phyloP scores from a whole-genome alignment of 2,113 vertebrate genomes.

The Rhinoptilus africanus region DNA sequence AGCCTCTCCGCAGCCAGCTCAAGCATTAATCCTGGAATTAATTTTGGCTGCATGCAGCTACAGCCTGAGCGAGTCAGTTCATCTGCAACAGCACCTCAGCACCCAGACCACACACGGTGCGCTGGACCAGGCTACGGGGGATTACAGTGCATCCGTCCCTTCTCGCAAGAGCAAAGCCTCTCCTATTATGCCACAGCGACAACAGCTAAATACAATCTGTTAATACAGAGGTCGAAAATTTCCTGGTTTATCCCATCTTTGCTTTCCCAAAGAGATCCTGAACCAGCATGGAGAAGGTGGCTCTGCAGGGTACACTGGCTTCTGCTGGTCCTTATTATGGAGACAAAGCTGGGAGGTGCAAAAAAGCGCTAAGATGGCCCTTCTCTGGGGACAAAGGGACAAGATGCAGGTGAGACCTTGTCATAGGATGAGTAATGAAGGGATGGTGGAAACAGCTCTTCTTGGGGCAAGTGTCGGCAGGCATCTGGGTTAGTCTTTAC shows the following conservation, averaged over 20 bases:
- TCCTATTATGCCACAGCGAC: neutral
- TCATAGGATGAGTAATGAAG: neutral
- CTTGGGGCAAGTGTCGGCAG: accelerated
- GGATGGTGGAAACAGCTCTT: neutral
- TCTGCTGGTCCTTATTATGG: neutral
- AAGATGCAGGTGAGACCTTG: neutral
- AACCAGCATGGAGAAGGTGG: neutral
- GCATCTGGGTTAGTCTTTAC: neutral
- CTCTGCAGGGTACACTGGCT: neutral
- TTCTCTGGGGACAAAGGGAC: neutral
- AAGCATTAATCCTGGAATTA: slow-evolving; percentile 46
- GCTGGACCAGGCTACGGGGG: neutral
- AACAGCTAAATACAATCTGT: neutral
- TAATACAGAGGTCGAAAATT: neutral
- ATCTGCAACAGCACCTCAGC: slow-evolving; percentile 1
- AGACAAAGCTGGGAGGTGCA: neutral
- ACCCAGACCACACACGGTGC: slow-evolving; percentile 40
- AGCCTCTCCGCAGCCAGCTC: neutral
- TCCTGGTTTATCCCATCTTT: neutral
- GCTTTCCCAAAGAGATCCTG: neutral
- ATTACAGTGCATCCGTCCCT: slow-evolving; percentile 5
- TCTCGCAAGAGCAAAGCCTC: slow-evolving; percentile 18
- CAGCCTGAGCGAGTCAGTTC: neutral
- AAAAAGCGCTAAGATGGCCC: neutral
- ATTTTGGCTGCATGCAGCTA: neutral